Evolutionary conservation across 2,888 invertebrate species (phyloP).

Genomic region (Notodonta dromedarius): DNA sequence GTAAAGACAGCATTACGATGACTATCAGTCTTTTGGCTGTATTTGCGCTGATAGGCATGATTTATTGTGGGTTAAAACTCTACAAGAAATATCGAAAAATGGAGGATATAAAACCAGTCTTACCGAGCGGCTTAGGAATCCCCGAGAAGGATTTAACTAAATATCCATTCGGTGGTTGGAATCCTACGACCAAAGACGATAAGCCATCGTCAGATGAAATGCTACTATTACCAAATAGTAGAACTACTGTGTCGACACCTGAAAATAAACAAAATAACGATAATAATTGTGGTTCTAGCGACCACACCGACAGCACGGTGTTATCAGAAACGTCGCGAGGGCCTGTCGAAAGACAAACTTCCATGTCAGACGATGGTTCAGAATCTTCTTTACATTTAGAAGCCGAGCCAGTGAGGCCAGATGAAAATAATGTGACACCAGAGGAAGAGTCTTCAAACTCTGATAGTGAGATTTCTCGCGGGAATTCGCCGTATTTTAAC

Average conservation of each 20-base stretch:
- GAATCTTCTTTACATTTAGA: conserved; percentile 71
- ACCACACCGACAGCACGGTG: conserved; percentile 78
- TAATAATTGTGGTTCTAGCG: conserved; percentile 70
- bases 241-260: conserved; percentile 58
- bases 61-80: conserved; percentile 75
- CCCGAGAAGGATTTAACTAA: conserved; percentile 76
- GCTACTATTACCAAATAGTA: conserved; percentile 70
- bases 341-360: conserved; percentile 66
- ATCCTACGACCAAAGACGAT: conserved; percentile 71
- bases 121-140: conserved; percentile 86
- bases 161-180: conserved; percentile 70
- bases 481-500: conserved; percentile 64
- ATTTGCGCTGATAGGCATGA: conserved; percentile 57
- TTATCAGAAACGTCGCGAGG: conserved; percentile 71
- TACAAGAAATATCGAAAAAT: conserved; percentile 86
- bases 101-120: conserved; percentile 87
- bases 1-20: conserved; percentile 62
- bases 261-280: conserved; percentile 67
- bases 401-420: conserved; percentile 55
- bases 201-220: conserved; percentile 78
- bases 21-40: conserved; percentile 63
- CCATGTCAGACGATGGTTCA: conserved; percentile 73
- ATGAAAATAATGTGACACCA: conserved; percentile 46
- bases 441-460: conserved; percentile 57
- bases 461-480: conserved; percentile 60